Evolutionary conservation across 2,113 vertebrate genomes (phyloP).

Genomic region (Zosterops pallidus): DNA sequence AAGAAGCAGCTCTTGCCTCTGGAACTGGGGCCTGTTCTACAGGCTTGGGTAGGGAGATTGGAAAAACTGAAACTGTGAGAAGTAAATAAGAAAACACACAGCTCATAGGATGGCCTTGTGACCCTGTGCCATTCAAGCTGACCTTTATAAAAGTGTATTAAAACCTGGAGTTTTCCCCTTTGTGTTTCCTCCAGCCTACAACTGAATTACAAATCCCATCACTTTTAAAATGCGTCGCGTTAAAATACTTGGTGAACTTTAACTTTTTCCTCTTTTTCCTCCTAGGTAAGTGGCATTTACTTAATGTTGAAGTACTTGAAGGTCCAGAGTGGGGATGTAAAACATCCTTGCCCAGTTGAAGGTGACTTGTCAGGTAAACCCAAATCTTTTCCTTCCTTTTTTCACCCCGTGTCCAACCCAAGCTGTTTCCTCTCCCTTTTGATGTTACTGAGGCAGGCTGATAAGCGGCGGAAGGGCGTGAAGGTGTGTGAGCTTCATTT

Average conservation of each 20-base stretch:
- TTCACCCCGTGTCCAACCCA: background rate
- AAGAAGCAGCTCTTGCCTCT: background rate
- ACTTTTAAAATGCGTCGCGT: background rate
- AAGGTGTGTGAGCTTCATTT: background rate
- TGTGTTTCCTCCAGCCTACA: background rate
- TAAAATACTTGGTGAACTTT: slow-evolving; percentile 24
- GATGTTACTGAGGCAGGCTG: background rate
- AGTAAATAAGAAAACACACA: slow-evolving; percentile 1
- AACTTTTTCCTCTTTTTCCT: slow-evolving; percentile 24
- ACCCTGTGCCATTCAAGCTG: slow-evolving; percentile 8
- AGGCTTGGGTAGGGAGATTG: background rate
- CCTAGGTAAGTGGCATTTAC: slow-evolving; percentile 76
- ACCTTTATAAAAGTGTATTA: slow-evolving; percentile 49
- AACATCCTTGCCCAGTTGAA: slow-evolving; percentile 4
- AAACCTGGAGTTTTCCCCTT: slow-evolving; percentile 25
- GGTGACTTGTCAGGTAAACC: slow-evolving; percentile 46
- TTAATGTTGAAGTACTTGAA: slow-evolving; percentile 60
- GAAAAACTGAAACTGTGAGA: background rate
- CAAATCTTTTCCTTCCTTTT: background rate
- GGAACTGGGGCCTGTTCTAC: background rate
- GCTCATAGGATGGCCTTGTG: background rate
- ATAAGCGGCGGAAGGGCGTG: background rate
- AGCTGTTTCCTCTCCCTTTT: background rate
- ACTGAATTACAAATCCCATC: slow-evolving; percentile 19
- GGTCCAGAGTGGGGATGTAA: slow-evolving; percentile 12